Evolutionary conservation across 2,797 vertebrate species (phyloP), one percentile per base, ranked within the genome.

Genomic region (Anableps anableps): DNA sequence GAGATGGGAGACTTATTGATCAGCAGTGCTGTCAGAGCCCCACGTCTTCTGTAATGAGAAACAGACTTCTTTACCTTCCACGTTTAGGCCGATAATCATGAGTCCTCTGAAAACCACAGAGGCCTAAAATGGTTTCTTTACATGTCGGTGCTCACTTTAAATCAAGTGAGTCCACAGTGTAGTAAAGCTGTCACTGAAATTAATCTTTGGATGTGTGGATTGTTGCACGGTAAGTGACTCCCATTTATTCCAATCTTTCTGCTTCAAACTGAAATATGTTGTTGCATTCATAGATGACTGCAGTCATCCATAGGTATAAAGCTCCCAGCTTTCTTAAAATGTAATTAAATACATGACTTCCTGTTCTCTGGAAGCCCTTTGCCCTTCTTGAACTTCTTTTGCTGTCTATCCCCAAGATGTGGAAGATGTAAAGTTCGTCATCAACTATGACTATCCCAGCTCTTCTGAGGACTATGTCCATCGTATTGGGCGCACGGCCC

Each of bases 401-500:
- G 68, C 43, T 84, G 47, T 84, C 77, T 72, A 72, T 72, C 77
- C 75, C 82, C 88, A 95, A 99, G 98, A 99, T 3, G 98, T 99
- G 96, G 98, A 99, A 94, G 98, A 99, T 71, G 94, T 99, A 88
- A 99, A 99, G 96, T 99, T 99, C 94, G 98, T 99, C 95, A 99
- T 99, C 97, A 99, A 99, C 96, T 99, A 99, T 92, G 98, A 99
- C 95, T 99, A 99, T 93, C 98, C 98, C 82, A 99, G 96, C 95
- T 99, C 97, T 88, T 99, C 98, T 0, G 98, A 99, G 94, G 98
- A 99, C 94, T 99, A 99, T 0, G 98, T 99, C 86, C 98, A 99
- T 88, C 97, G 98, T 5, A 99, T 99, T 72, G 98, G 98, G 48
- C 97, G 98, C 72, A 99, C 98, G 0, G 98, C 98, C 51, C 98